Percentiles rank a stretch among this genome's conserved stretches.
Evolutionary conservation across 2,113 vertebrate genomes (phyloP).

Genomic region (Empidonax traillii): DNA sequence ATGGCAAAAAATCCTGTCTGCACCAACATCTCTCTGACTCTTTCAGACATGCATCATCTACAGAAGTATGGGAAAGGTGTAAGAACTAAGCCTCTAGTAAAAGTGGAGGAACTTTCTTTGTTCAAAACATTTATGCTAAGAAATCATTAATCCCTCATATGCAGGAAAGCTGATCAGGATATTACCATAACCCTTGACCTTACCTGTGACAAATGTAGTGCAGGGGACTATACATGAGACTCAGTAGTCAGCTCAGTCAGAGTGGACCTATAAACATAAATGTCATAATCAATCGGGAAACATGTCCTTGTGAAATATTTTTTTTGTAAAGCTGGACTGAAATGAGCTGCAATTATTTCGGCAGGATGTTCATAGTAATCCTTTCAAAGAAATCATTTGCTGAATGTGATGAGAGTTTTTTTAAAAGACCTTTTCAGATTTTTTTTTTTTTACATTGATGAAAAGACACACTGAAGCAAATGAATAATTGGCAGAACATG

Average conservation of each 20-base stretch:
- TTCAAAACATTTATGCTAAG: neutral
- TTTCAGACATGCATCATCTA: neutral
- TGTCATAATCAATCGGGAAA: neutral
- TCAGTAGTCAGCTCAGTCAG: neutral
- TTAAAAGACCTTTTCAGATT: constrained; percentile 2
- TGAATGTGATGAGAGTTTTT: constrained; percentile 31
- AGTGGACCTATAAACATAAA: neutral
- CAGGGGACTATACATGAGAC: neutral
- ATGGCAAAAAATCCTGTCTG: neutral
- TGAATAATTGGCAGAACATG: constrained; percentile 31
- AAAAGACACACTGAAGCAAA: constrained; percentile 21
- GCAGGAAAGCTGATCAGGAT: neutral
- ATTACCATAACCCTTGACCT: neutral
- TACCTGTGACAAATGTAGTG: neutral
- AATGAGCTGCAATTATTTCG: constrained; percentile 51
- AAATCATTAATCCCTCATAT: neutral
- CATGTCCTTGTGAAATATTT: neutral
- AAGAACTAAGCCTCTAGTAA: neutral
- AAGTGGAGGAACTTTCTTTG: neutral
- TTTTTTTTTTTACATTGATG: neutral
- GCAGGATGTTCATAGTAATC: constrained; percentile 31
- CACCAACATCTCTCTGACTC: neutral
- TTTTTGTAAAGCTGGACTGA: constrained; percentile 28
- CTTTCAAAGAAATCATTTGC: constrained; percentile 54
- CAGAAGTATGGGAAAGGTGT: neutral